These are phyloP conservation scores for Lophochroa leadbeateri DNA, from an alignment of 2,113 vertebrate species.

Conservation along the genomic window DNA sequence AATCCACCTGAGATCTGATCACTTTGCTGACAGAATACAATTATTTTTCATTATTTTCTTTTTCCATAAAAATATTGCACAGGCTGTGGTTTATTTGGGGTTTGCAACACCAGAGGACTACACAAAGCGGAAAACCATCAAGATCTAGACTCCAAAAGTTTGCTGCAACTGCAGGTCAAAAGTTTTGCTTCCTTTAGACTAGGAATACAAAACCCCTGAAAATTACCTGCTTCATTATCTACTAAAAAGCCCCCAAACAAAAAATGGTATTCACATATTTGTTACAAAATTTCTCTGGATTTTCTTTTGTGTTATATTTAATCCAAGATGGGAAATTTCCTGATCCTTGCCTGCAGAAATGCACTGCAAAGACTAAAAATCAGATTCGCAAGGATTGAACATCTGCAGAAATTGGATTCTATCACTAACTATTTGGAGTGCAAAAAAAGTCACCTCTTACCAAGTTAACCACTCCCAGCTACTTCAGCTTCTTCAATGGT, in stretches of 20 bases:
- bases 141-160: not conserved
- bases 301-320: not conserved
- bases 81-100: not conserved
- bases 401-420: not conserved
- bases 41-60: not conserved
- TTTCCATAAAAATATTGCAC: not conserved
- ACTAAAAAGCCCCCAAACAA: not conserved
- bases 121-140: not conserved
- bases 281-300: not conserved
- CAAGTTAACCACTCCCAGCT: not conserved
- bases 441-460: not conserved
- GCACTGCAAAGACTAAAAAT: not conserved
- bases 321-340: not conserved
- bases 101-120: not conserved
- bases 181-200: not conserved
- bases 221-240: not conserved
- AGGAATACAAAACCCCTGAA: not conserved
- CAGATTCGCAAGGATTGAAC: not conserved
- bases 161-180: not conserved
- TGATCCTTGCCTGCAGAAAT: not conserved
- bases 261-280: not conserved
- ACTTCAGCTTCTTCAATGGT: not conserved
- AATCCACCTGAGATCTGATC: not conserved
- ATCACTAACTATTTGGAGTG: not conserved
- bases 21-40: not conserved